Percentiles rank a stretch among this genome's conserved stretches.
Evolutionary conservation across 1,140 invertebrate genomes (phyloP).

Genomic region (Calosoma granatense): DNA sequence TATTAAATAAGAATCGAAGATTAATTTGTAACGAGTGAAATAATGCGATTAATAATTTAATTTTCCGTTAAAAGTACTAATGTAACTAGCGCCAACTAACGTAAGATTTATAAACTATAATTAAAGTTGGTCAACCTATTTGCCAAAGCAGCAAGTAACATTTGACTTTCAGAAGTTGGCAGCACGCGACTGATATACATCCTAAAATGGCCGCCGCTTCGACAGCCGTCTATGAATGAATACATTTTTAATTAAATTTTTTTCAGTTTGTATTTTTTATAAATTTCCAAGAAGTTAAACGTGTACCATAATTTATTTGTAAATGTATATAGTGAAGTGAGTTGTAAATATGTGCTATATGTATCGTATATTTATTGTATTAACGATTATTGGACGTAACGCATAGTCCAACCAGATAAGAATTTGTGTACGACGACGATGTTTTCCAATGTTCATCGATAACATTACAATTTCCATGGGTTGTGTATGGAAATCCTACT

Average conservation of each 20-base stretch:
- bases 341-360: constrained; percentile 1
- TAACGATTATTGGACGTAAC: neutral
- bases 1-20: too few species aligned
- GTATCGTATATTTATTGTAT: neutral
- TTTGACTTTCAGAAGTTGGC: neutral
- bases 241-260: constrained; percentile 9
- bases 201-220: constrained; percentile 2
- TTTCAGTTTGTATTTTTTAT: constrained; percentile 9
- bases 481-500: neutral
- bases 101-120: too few species aligned
- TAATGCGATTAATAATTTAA: too few species aligned
- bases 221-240: constrained; percentile 8
- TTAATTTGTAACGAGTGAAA: too few species aligned
- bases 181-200: neutral
- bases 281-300: neutral
- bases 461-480: neutral
- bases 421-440: neutral
- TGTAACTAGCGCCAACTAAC: neutral
- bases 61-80: too few species aligned
- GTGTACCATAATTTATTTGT: neutral
- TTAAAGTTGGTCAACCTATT: neutral
- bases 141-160: neutral
- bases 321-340: neutral
- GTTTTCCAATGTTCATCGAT: neutral
- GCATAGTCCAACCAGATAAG: neutral